Evolutionary conservation across 2,888 invertebrate genomes (phyloP), one percentile per base, ranked within the genome.

Genomic region (Heliothis peltigera): DNA sequence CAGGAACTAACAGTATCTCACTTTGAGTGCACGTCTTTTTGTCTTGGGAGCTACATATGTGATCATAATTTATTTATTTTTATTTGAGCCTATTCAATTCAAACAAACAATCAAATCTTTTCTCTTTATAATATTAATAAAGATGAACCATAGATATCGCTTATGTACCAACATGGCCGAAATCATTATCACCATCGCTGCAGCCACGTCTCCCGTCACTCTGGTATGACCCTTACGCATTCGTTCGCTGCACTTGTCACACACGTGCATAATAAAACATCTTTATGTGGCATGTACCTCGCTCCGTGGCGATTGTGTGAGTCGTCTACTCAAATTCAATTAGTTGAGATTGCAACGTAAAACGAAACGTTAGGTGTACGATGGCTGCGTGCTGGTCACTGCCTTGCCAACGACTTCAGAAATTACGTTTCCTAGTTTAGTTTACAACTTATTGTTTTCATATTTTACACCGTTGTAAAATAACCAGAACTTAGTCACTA

Each of bases 241-340:
- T 77, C 74, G 74, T 73, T 71, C 68, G 68, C 75, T 82, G 80
- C 81, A 81, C 82, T 81, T 82, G 81, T 82, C 82, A 78, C 71
- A 82, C 73, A 69, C 70, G 68, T 56, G 71, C 73, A 80, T 77
- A 78, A 80, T 82, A 81, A 78, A 76, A 78, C 71, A 79, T 78
- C 80, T 80, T 76, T 75, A 81, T 75, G 79, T 71, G 70, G 64
- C 76, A 58, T 71, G 70, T 61, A 64, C 49, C 58, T 68, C 60
- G 63, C 67, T 64, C 52, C n/a, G 52, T 59, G 42, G 46, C 62
- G 58, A 68, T 57, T 70, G 75, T 75, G 57, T 49, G 53, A 53
- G 47, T 58, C 39, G 56, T 72, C 66, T 70, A 64, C 70, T 67
- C 65, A 66, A 54, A 77, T 79, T 77, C 64, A 74, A 75, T 81